These are phyloP conservation scores for Celastrina argiolus DNA, from an alignment of 2,888 invertebrate species.

Conservation along the genomic window DNA sequence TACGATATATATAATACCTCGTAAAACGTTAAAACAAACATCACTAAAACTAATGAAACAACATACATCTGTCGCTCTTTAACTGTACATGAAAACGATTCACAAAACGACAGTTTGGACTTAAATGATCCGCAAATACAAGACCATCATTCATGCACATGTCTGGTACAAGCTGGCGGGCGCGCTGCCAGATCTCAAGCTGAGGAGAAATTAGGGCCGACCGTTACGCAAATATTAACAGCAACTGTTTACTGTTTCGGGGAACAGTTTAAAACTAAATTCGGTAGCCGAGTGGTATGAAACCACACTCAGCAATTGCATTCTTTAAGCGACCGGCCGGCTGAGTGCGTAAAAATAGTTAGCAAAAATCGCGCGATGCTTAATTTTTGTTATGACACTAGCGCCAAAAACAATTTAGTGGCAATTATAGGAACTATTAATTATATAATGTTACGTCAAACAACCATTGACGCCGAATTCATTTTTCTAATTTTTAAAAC, in stretches of 20 bases:
- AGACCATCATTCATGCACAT: neutral
- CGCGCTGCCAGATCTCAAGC: neutral
- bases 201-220: neutral
- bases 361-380: too few species aligned
- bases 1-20: neutral
- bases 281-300: neutral
- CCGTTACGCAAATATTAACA: neutral
- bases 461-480: too few species aligned
- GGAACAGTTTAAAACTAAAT: neutral
- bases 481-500: too few species aligned
- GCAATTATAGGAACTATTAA: too few species aligned
- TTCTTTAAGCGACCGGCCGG: too few species aligned
- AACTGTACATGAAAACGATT: neutral
- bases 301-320: too few species aligned
- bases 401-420: too few species aligned
- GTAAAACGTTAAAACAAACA: neutral
- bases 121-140: neutral
- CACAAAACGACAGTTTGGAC: neutral
- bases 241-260: neutral
- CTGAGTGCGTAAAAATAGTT: too few species aligned
- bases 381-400: too few species aligned
- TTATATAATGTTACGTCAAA: too few species aligned
- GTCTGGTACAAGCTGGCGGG: conserved; percentile 8
- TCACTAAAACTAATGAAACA: neutral
- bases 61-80: neutral